These are phyloP conservation scores for Agrochola macilenta DNA, from an alignment of 2,888 invertebrate species.

Conservation along the genomic window DNA sequence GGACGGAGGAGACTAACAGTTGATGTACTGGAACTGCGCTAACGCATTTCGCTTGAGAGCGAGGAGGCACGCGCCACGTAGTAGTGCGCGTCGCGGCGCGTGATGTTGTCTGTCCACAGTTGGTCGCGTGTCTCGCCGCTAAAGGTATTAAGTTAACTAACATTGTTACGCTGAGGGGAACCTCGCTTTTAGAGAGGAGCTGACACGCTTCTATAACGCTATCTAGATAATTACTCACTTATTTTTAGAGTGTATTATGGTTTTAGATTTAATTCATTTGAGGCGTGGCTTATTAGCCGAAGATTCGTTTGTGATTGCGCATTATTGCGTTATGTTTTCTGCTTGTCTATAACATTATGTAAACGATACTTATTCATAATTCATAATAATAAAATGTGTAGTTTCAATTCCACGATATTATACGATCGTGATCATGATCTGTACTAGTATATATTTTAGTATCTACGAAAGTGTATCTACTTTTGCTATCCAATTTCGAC, in stretches of 20 bases:
- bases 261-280: constrained; percentile 54
- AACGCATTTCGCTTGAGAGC: constrained; percentile 45
- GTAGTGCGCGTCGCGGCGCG: not conserved
- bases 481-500: constrained; percentile 63
- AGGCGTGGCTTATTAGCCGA: constrained; percentile 30
- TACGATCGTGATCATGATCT: constrained; percentile 61
- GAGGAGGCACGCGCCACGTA: constrained; percentile 25
- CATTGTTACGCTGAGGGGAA: constrained; percentile 34
- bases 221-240: constrained; percentile 58
- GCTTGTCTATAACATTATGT: constrained; percentile 55
- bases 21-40: constrained; percentile 45
- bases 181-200: constrained; percentile 58
- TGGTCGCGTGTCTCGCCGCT: constrained; percentile 32
- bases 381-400: constrained; percentile 46
- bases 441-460: constrained; percentile 65
- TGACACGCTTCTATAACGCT: constrained; percentile 63
- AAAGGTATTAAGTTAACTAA: constrained; percentile 25
- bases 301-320: constrained; percentile 54
- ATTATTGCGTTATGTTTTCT: constrained; percentile 50
- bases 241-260: constrained; percentile 52
- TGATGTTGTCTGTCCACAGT: no score
- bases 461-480: constrained; percentile 57
- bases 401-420: constrained; percentile 52
- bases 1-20: constrained; percentile 15
- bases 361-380: constrained; percentile 52